Evolutionary conservation across 2,797 vertebrate genomes (phyloP).

Genomic region (Anguilla marmorata): DNA sequence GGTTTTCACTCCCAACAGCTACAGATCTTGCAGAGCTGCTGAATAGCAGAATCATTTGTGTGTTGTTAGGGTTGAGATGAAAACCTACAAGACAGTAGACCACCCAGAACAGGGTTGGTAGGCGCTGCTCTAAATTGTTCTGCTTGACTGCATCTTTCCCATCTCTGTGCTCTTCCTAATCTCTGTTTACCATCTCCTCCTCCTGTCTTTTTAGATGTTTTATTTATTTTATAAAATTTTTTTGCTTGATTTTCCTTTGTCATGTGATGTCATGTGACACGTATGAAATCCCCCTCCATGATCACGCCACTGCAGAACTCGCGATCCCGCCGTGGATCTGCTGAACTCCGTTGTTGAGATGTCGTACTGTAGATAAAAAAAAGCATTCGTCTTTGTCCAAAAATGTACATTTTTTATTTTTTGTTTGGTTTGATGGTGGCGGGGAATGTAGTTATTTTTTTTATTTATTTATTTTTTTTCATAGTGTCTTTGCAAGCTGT

Average conservation of each 20-base stretch:
- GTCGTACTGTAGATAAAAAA: slow-evolving; percentile 17
- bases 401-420: slow-evolving; percentile 8
- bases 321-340: slow-evolving; percentile 25
- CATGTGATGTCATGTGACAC: slow-evolving; percentile 28
- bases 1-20: too few species aligned
- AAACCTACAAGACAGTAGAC: too few species aligned
- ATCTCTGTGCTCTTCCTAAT: background rate
- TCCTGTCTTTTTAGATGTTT: slow-evolving; percentile 15
- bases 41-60: too few species aligned
- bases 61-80: too few species aligned
- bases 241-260: background rate
- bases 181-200: background rate
- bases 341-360: slow-evolving; percentile 15
- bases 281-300: slow-evolving; percentile 46
- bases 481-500: slow-evolving; percentile 22
- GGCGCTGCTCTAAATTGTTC: background rate
- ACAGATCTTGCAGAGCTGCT: too few species aligned
- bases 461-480: background rate
- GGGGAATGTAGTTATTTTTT: slow-evolving; percentile 49
- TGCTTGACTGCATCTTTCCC: slow-evolving; percentile 10
- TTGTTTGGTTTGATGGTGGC: slow-evolving; percentile 58
- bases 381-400: slow-evolving; percentile 39
- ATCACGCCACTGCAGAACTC: slow-evolving; percentile 45
- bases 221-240: background rate
- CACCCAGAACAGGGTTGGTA: too few species aligned